Base-by-base conservation (phyloP, 2,888 invertebrate species). In the Bruchidius siliquastri region DNA sequence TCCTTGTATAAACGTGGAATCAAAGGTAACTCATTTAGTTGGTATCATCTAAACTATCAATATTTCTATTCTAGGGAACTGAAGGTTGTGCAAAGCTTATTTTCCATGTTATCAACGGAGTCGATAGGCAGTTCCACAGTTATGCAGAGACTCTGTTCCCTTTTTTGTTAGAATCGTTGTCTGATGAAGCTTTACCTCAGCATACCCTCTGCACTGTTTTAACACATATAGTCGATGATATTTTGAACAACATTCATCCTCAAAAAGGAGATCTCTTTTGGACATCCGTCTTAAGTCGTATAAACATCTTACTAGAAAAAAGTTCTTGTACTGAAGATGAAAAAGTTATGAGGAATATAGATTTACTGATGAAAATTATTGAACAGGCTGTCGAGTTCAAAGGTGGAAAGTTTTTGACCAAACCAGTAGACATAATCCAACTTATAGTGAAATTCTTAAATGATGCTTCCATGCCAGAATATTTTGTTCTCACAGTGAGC, bases 51-150 rank as follows among this genome's bases (percentile, higher is more conserved):
- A n/a, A n/a, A n/a, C n/a, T n/a, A n/a, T n/a, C n/a, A n/a, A n/a
- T 72, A 68, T 8, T 71, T 21, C 73, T 74, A 22, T 79, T 79
- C 89, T 76, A 94, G 93, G 92, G 93, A 76, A 87, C 92, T 20
- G 86, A 89, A 72, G 98, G 98, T 4, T 94, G 96, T 85, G 96
- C 96, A 0, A 92, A 93, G 79, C 88, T 98, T 22, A 88, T 98
- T 74, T 98, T 96, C 87, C 96, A 98, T 88, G 93, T 96, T 73
- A 86, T 97, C 69, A 92, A 92, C 82, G 97, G 97, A 32, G 92
- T 96, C 0, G 88, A 91, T 75, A 92, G 93, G 0, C 93, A 95
- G 81, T 94, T 98, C 83, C 97, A 98, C 84, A 96, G 94, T 77
- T 93, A 93, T 80, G 91, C 94, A 0, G 92, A 92, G 72, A 88